Percentiles rank a stretch among this genome's conserved stretches.
Evolutionary conservation across 1,140 invertebrate species (phyloP).

Genomic region (Caenorhabditis inopinata): DNA sequence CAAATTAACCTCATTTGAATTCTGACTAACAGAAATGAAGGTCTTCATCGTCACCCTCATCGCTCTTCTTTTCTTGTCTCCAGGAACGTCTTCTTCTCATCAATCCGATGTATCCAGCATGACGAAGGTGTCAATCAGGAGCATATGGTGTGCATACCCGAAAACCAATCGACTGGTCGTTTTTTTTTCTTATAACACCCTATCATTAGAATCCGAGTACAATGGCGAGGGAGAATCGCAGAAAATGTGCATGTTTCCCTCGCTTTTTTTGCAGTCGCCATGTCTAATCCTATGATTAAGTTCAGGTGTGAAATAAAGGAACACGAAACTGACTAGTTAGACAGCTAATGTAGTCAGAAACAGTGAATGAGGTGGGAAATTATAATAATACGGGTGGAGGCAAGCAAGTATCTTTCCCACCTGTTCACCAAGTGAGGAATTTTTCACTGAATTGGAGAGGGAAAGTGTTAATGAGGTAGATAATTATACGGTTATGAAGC

Average conservation of each 20-base stretch:
- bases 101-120: slow-evolving; percentile 24
- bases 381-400: slow-evolving; percentile 1
- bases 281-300: slow-evolving; percentile 20
- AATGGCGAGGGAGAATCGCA: not conserved
- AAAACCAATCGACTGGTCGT: slow-evolving; percentile 26
- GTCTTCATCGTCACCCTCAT: not conserved
- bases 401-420: not conserved
- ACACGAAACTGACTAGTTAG: not conserved
- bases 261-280: not conserved
- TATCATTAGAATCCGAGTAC: not conserved
- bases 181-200: slow-evolving; percentile 2
- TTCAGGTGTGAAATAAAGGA: slow-evolving; percentile 16
- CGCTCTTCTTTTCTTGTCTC: not conserved
- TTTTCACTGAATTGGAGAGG: not conserved
- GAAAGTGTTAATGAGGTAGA: slow-evolving; percentile 15
- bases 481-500: slow-evolving; percentile 31
- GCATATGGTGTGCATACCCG: slow-evolving; percentile 31
- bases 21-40: slow-evolving; percentile 5
- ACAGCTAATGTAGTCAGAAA: not conserved
- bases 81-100: slow-evolving; percentile 23
- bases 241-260: not conserved
- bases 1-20: slow-evolving; percentile 30
- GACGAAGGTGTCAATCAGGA: slow-evolving; percentile 31
- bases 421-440: not conserved
- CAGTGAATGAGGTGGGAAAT: slow-evolving; percentile 27